phyloP scores from a whole-genome alignment of 2,113 vertebrate species.

The Falco punctatus region DNA sequence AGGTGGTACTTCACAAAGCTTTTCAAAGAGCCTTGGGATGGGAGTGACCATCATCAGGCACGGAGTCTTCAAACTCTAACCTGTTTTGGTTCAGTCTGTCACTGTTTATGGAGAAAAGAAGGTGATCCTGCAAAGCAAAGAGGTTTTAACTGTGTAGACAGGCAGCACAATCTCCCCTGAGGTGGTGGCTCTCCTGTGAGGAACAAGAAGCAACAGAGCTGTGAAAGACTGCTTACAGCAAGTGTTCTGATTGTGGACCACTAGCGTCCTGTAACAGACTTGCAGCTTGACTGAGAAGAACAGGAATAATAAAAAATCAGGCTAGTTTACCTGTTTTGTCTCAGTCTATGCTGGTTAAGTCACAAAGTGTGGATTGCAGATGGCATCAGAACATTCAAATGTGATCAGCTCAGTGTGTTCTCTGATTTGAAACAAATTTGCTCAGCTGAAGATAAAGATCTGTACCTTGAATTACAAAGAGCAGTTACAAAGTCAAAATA shows the following conservation, averaged over 20 bases:
- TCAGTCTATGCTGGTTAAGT: fast-evolving
- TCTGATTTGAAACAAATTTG: background rate
- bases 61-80: background rate
- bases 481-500: background rate
- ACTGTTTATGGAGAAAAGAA: background rate
- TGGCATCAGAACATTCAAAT: background rate
- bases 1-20: background rate
- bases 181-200: background rate
- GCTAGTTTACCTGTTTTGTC: background rate
- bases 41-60: background rate
- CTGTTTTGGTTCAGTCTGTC: background rate
- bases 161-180: fast-evolving
- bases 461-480: background rate
- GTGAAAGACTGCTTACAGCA: fast-evolving
- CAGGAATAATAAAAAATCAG: background rate
- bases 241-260: background rate
- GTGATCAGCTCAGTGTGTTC: no score
- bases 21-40: background rate
- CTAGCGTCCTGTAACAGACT: fast-evolving
- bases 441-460: background rate
- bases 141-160: fast-evolving
- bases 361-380: background rate
- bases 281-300: background rate
- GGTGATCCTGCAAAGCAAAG: background rate
- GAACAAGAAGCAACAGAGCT: background rate